A percentile compares a stretch with the other conserved stretches of the same genome.
phyloP scores from a whole-genome alignment of 2,888 invertebrate species.

The Marronus borbonicus region DNA sequence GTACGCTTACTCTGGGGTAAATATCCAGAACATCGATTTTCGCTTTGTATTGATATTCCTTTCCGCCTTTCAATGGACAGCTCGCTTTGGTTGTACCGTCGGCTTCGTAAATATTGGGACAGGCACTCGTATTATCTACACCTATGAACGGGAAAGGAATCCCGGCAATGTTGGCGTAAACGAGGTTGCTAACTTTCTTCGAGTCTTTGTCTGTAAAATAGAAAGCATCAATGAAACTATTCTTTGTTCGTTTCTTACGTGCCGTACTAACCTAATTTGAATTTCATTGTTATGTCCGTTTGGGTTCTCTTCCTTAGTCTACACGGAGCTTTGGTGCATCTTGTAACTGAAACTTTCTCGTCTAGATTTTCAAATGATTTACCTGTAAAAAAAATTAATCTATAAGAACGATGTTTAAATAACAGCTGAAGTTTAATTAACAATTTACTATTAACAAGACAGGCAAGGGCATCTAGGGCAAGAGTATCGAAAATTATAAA shows the following conservation, averaged over 20 bases:
- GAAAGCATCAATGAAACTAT: slow-evolving; percentile 37
- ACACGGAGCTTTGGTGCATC: slow-evolving; percentile 79
- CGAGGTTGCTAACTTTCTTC: slow-evolving; percentile 73
- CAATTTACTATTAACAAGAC: no score
- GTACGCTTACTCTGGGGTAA: slow-evolving; percentile 72
- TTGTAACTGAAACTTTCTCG: slow-evolving; percentile 73
- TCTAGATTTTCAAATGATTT: slow-evolving; percentile 66
- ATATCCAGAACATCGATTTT: slow-evolving; percentile 73
- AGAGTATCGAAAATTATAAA: no score
- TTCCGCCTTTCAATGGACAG: slow-evolving; percentile 81
- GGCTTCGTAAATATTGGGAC: slow-evolving; percentile 75
- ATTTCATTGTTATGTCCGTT: slow-evolving; percentile 73
- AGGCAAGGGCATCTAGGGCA: no score
- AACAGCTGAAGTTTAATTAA: no score
- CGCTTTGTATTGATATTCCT: slow-evolving; percentile 81
- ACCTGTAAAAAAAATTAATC: slow-evolving; percentile 69
- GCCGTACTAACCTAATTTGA: slow-evolving; percentile 73
- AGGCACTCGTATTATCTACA: slow-evolving; percentile 81
- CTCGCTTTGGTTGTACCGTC: slow-evolving; percentile 74
- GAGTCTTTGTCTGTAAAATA: slow-evolving; percentile 73
- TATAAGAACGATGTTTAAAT: no score
- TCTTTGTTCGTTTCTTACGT: neutral
- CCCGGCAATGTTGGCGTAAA: slow-evolving; percentile 77
- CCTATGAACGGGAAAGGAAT: slow-evolving; percentile 83
- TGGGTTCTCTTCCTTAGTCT: slow-evolving; percentile 76